These are phyloP conservation scores for Aphelinus certus DNA, from an alignment of 1,140 invertebrate genomes.

Conservation along the genomic window DNA sequence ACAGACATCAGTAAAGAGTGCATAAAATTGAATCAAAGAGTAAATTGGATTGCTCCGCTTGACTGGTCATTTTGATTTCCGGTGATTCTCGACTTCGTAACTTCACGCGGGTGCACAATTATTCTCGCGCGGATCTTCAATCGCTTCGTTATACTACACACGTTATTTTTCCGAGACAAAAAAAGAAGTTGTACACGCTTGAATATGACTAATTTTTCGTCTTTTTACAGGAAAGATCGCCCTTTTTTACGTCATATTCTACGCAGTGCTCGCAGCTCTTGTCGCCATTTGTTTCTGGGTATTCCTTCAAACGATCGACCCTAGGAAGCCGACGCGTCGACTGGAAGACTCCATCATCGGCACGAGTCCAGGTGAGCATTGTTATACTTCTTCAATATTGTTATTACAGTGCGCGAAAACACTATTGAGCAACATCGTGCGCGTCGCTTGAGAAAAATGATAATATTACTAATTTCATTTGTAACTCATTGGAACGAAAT, in stretches of 20 bases:
- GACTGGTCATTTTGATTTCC: constrained; percentile 56
- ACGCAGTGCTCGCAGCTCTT: constrained; percentile 84
- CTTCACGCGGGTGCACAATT: background rate
- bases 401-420: too few relatives aligned
- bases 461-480: too few relatives aligned
- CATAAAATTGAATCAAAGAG: constrained; percentile 53
- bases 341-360: constrained; percentile 86
- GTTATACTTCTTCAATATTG: too few relatives aligned
- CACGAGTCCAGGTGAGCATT: constrained; percentile 82
- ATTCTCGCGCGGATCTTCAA: too few relatives aligned
- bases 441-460: too few relatives aligned
- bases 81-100: constrained; percentile 52
- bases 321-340: constrained; percentile 85
- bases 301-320: constrained; percentile 91
- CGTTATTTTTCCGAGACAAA: too few relatives aligned
- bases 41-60: constrained; percentile 59
- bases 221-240: constrained; percentile 83
- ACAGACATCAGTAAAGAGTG: too few relatives aligned
- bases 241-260: constrained; percentile 92
- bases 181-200: too few relatives aligned
- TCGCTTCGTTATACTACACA: too few relatives aligned
- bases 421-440: too few relatives aligned
- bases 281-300: constrained; percentile 91
- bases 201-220: background rate
- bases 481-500: too few relatives aligned